Evolutionary conservation across 1,140 invertebrate genomes (phyloP), one percentile per base, ranked within the genome.

Genomic region (Choristoneura fumiferana): DNA sequence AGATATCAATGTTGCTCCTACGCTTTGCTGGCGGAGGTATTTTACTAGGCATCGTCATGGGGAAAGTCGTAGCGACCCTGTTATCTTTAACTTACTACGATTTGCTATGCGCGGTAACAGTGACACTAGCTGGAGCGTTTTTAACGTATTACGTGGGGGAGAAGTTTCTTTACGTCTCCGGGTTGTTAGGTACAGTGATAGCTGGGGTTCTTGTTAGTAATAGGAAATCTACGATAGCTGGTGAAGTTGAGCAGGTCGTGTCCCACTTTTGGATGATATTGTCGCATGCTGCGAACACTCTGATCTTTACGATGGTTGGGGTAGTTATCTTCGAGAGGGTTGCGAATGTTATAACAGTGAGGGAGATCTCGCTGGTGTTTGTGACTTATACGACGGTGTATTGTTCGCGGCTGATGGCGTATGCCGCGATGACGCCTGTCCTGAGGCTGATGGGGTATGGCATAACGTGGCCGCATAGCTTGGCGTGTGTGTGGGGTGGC

Each of bases 111-210:
- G 76, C 71, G 0, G 76, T 84, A 4, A 76, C 73, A 0, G 63
- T 88, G 0, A 86, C 85, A 0, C 53, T 84, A 12, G 68, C 81
- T 1, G 74, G 81, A 0, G 77, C 83, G 0, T 88, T 80, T 57
- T 39, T 88, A 6, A 84, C 83, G 4, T 88, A 77, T 58, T 88
- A 86, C n/a, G 70, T 88, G 2, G 85, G 85, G 0, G 85, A 88
- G 57, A 86, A 85, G 57, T 84, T 76, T 49, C 67, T 88, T 8
- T 88, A 88, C 18, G 79, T 88, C 0, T 88, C 85, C 0, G 85
- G 85, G 8, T 67, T 88, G 17, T 39, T 88, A 14, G 81, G 65
- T 0, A 86, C 83, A 0, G 71, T 84, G 0, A 78, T 88, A 40
- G 72, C 73, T 8, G 84, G 84, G 0, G 78, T 88, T 1, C 55